Evolutionary conservation across 92 coral and sea anemone genomes (phyloP), one percentile per base, ranked within the genome.

Genomic region (Porites rus): DNA sequence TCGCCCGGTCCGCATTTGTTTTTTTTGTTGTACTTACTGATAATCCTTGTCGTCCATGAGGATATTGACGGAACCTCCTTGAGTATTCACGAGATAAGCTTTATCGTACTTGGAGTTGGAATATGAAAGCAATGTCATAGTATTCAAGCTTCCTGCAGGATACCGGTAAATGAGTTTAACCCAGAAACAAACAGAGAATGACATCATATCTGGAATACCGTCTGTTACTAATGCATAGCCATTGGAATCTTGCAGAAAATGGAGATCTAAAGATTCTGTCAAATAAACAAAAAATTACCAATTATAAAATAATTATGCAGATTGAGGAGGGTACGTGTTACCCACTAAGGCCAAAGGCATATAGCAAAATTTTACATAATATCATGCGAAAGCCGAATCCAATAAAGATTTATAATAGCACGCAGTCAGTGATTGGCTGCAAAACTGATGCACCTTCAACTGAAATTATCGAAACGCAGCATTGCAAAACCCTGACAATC

Each of bases 151-250:
- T 24, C 83, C 74, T 0, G 61, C 13, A 8, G 71, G 9, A 59
- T 43, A 54, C 46, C 46, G 46, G 46, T 38, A 38, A 2, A 28
- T 53, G 10, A 79, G 88, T 74, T 80, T 75, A 62, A 90, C 38
- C 93, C 93, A 90, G 18, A 85, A 74, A 53, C 93, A 86, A 8
- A 79, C 28, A 4, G 93, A 66, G 66, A 86, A 90, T 38, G 90
- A 79, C 22, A 19, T 69, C 71, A 90, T 58, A 67, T 79, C 77
- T 4, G 93, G 90, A 64, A 90, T 68, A 82, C 51, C 72, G 14
- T 59, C 67, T 2, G 71, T 46, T 50, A 83, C 19, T 38, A 38
- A 38, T 14, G 66, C 79, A 31, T 62, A 68, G 8, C 79, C 70
- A 51, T 63, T 22, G 22, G 64, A 51, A 70, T 58, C 4, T 59